These are phyloP conservation scores for Araneus ventricosus DNA, from an alignment of 1,140 invertebrate genomes.

Conservation along the genomic window DNA sequence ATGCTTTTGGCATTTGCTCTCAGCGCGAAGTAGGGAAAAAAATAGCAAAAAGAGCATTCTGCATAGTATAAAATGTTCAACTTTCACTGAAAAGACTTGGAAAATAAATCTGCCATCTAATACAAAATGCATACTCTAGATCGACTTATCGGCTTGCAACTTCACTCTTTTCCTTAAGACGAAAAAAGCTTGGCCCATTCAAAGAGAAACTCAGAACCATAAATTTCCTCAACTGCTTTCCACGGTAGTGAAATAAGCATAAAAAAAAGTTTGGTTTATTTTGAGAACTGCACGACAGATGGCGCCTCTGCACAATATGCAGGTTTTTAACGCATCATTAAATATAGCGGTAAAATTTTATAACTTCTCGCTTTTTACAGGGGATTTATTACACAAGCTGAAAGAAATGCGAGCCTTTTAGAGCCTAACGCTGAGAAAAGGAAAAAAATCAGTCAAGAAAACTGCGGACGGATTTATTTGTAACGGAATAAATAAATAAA, in stretches of 20 bases:
- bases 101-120: slow-evolving; percentile 64
- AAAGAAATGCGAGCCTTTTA: background rate
- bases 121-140: slow-evolving; percentile 69
- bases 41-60: background rate
- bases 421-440: background rate
- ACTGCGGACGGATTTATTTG: slow-evolving; percentile 33
- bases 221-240: slow-evolving; percentile 58
- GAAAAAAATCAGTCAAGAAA: slow-evolving; percentile 4
- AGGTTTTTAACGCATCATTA: slow-evolving; percentile 60
- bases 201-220: slow-evolving; percentile 48
- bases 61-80: slow-evolving; percentile 12
- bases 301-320: slow-evolving; percentile 42
- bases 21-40: background rate
- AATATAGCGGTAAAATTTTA: slow-evolving; percentile 70
- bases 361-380: slow-evolving; percentile 66
- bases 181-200: slow-evolving; percentile 25
- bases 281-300: slow-evolving; percentile 33
- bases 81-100: slow-evolving; percentile 26
- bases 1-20: background rate
- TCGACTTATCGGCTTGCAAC: slow-evolving; percentile 59
- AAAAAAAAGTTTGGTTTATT: slow-evolving; percentile 42
- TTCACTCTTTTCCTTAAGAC: slow-evolving; percentile 23
- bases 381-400: slow-evolving; percentile 46
- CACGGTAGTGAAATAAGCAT: background rate
- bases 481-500: background rate